Conservation (phyloP, 2,113 vertebrate genomes). For the Pantherophis guttatus region DNA sequence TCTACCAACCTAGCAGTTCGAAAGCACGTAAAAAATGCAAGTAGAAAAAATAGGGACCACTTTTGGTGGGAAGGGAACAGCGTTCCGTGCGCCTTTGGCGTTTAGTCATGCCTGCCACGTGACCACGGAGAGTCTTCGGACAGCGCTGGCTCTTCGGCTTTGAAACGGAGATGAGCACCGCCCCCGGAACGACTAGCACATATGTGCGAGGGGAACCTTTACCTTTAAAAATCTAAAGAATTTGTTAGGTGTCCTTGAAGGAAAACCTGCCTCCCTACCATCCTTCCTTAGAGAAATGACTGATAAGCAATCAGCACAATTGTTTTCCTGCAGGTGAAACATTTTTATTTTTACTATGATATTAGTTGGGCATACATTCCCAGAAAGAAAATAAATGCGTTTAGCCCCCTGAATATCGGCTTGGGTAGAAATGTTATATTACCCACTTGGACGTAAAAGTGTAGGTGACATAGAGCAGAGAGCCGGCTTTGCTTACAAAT, state of each 20-base stretch:
- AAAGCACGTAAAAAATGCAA: too few relatives aligned
- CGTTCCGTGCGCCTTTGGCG: too few relatives aligned
- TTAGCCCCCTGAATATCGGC: conserved; percentile 49
- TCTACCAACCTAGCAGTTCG: too few relatives aligned
- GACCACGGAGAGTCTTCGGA: too few relatives aligned
- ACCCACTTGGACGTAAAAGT: conserved; percentile 58
- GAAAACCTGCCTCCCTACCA: conserved; percentile 8
- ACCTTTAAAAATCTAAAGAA: neutral
- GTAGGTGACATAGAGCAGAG: conserved; percentile 49
- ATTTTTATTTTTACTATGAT: conserved; percentile 61
- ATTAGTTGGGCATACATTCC: conserved; percentile 57
- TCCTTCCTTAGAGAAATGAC: neutral
- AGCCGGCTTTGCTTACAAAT: conserved; percentile 65
- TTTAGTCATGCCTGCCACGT: too few relatives aligned
- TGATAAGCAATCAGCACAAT: conserved; percentile 42
- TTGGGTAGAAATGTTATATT: conserved; percentile 52
- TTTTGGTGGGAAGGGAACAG: too few relatives aligned
- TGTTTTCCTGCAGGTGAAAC: conserved; percentile 45
- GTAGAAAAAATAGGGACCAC: too few relatives aligned
- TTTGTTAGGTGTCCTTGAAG: conserved; percentile 21
- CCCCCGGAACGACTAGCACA: too few relatives aligned
- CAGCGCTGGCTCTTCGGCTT: too few relatives aligned
- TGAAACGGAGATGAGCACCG: too few relatives aligned
- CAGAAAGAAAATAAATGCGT: conserved; percentile 46
- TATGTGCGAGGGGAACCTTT: too few relatives aligned